Percentiles rank a stretch among this genome's conserved stretches.
Conservation (phyloP, 2,113 vertebrate species). For the Corydoras maculifer region DNA sequence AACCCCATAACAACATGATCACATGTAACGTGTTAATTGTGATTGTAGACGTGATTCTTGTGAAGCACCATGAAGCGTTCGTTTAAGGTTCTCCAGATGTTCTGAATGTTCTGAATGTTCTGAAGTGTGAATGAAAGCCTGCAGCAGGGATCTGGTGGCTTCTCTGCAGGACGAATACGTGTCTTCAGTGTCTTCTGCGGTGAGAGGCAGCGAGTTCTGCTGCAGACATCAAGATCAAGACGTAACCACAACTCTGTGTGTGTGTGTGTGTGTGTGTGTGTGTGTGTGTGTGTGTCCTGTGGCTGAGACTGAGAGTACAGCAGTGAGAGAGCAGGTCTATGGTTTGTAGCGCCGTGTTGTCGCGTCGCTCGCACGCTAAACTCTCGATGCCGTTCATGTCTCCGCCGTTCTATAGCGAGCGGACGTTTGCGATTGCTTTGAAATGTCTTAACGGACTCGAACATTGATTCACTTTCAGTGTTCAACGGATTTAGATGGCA, state of each 20-base stretch:
- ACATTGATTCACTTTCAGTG: too few relatives aligned
- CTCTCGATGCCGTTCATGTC: neutral
- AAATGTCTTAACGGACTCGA: too few relatives aligned
- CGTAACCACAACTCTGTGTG: constrained; percentile 11
- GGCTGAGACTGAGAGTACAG: constrained; percentile 7
- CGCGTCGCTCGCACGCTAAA: neutral
- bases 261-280: neutral
- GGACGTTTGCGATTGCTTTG: too few relatives aligned
- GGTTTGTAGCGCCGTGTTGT: neutral
- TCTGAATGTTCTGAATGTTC: too few relatives aligned
- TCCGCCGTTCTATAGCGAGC: too few relatives aligned
- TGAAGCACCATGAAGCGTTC: too few relatives aligned
- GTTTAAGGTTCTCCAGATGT: too few relatives aligned
- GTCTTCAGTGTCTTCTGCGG: constrained; percentile 3
- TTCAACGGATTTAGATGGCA: too few relatives aligned
- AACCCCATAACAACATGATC: too few relatives aligned
- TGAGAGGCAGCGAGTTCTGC: neutral
- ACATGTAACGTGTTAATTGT: too few relatives aligned
- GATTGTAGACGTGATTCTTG: too few relatives aligned
- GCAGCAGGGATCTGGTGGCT: neutral
- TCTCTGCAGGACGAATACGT: neutral
- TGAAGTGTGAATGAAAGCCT: neutral
- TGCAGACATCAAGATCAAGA: neutral
- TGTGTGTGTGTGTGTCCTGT: neutral
- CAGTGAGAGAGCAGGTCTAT: neutral